Percentiles rank a stretch among this genome's conserved stretches.
These are phyloP conservation scores for Chelonoidis abingdonii DNA, from an alignment of 2,113 vertebrate species.

Conservation along the genomic window DNA sequence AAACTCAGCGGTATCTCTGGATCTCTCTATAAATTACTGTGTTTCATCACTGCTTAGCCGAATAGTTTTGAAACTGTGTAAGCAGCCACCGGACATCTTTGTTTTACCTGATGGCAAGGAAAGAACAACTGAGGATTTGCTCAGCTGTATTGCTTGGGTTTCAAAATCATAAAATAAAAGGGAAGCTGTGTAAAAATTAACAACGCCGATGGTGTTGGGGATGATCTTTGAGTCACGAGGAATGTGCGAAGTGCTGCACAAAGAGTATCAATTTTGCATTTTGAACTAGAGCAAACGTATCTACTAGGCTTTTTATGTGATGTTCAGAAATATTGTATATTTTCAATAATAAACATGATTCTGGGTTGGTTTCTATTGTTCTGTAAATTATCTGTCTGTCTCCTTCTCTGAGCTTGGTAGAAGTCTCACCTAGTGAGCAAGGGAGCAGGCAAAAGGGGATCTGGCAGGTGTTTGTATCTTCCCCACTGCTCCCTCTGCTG, in stretches of 20 bases:
- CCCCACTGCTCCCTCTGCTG: not conserved
- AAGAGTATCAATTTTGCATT: slow-evolving; percentile 42
- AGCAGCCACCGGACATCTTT: not conserved
- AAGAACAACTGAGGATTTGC: not conserved
- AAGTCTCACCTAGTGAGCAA: not conserved
- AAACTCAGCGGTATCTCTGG: slow-evolving; percentile 6
- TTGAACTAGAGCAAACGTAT: slow-evolving; percentile 49
- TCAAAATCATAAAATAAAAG: slow-evolving; percentile 19
- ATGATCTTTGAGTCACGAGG: not conserved
- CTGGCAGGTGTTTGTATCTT: not conserved
- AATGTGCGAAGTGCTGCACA: slow-evolving; percentile 42
- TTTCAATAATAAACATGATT: slow-evolving; percentile 75
- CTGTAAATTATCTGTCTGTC: slow-evolving; percentile 8
- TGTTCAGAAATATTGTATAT: slow-evolving; percentile 75
- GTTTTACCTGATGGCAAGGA: slow-evolving; percentile 20
- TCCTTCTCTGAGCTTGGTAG: slow-evolving; percentile 38
- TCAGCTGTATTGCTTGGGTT: not conserved
- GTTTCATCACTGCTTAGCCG: slow-evolving; percentile 16
- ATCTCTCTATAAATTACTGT: not conserved
- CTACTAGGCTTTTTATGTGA: slow-evolving; percentile 74
- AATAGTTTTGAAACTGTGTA: not conserved
- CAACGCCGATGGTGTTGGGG: not conserved
- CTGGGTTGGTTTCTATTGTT: not conserved
- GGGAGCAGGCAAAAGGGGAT: not conserved
- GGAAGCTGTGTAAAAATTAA: slow-evolving; percentile 51